A percentile compares a stretch with the other conserved stretches of the same genome.
These are phyloP conservation scores for Reticulitermes speratus DNA, from an alignment of 1,140 invertebrate species.

Conservation along the genomic window DNA sequence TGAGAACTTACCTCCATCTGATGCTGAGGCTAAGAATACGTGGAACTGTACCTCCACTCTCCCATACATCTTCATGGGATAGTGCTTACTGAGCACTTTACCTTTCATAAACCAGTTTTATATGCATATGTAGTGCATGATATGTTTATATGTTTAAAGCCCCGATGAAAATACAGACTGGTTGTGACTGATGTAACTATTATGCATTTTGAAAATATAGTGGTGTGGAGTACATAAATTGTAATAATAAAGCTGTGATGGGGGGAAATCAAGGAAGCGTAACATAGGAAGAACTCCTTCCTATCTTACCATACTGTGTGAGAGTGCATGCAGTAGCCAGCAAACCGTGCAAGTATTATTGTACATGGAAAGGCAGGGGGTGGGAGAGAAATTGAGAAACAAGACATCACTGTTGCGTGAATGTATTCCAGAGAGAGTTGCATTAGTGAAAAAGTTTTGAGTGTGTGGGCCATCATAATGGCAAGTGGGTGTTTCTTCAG, in stretches of 20 bases:
- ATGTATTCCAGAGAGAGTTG: neutral
- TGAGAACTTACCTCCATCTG: no score
- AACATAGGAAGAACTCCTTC: neutral
- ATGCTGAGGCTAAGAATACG: no score
- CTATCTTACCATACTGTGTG: neutral
- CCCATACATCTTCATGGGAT: no score
- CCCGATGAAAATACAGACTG: neutral
- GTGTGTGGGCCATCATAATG: neutral
- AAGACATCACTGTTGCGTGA: neutral
- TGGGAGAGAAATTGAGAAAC: neutral
- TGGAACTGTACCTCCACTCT: no score
- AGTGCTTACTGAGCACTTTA: no score
- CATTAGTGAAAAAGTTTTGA: no score
- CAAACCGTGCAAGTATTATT: neutral
- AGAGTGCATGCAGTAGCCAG: neutral
- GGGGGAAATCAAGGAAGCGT: neutral
- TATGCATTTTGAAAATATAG: neutral
- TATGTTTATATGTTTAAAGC: neutral
- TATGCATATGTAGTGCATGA: no score
- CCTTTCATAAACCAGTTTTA: no score
- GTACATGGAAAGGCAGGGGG: neutral
- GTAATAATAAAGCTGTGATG: neutral
- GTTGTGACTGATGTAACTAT: neutral
- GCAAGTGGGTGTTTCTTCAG: conserved; percentile 2
- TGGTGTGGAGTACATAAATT: neutral